phyloP scores from a whole-genome alignment of 2,797 vertebrate genomes.

The Heteromormyrus szaboi region DNA sequence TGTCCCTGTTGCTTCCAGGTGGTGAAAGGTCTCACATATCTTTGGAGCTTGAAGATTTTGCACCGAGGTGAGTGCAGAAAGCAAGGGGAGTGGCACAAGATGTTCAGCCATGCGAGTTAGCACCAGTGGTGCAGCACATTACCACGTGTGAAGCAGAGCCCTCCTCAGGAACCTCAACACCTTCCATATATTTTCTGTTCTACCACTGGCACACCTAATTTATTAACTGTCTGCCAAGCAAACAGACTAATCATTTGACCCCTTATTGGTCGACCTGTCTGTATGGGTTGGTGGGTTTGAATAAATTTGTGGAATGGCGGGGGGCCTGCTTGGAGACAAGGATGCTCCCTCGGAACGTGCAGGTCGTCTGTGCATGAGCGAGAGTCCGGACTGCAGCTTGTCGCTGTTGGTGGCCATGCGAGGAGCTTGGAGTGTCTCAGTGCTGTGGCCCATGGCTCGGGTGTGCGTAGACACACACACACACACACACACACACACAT shows the following conservation, averaged over 20 bases:
- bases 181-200: neutral
- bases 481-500: neutral
- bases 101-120: neutral
- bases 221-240: neutral
- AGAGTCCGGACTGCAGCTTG: neutral
- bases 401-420: neutral
- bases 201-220: neutral
- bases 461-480: neutral
- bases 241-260: neutral
- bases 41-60: conserved; percentile 98
- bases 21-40: conserved; percentile 94
- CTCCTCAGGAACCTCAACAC: neutral
- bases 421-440: neutral
- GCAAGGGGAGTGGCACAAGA: neutral
- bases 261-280: neutral
- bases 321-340: neutral
- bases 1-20: conserved; percentile 64
- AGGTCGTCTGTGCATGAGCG: neutral
- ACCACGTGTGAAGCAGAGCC: neutral
- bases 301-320: neutral
- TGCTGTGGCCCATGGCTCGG: neutral
- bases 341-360: neutral
- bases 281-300: neutral
- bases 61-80: conserved; percentile 80
- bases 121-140: neutral